These are phyloP conservation scores for Pedicia rivosa DNA, from an alignment of 2,888 invertebrate genomes.

Conservation along the genomic window DNA sequence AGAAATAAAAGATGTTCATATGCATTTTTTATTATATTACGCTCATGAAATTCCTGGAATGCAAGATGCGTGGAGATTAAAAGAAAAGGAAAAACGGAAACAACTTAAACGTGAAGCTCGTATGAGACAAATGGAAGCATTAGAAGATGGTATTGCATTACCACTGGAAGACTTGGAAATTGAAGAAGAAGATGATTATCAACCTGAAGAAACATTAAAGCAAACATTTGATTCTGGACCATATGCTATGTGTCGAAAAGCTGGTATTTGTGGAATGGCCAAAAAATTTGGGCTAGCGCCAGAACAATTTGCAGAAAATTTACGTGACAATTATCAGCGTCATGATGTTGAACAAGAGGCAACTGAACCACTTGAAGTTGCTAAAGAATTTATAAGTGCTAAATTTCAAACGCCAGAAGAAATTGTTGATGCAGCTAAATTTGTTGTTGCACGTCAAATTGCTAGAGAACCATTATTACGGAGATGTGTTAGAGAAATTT, in stretches of 20 bases:
- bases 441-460: slow-evolving; percentile 89
- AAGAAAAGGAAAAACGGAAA: slow-evolving; percentile 47
- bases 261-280: slow-evolving; percentile 70
- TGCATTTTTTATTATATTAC: slow-evolving; percentile 87
- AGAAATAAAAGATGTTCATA: slow-evolving; percentile 83
- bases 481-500: slow-evolving; percentile 68
- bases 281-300: slow-evolving; percentile 86
- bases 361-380: slow-evolving; percentile 66
- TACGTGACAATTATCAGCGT: slow-evolving; percentile 86
- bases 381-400: slow-evolving; percentile 54
- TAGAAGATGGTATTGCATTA: slow-evolving; percentile 17
- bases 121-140: slow-evolving; percentile 15
- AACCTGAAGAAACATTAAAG: slow-evolving; percentile 50
- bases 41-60: slow-evolving; percentile 67
- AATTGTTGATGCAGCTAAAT: slow-evolving; percentile 76
- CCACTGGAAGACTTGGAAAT: slow-evolving; percentile 17
- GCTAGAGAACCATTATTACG: slow-evolving; percentile 82
- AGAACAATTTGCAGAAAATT: slow-evolving; percentile 90
- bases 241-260: slow-evolving; percentile 73
- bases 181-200: slow-evolving; percentile 39
- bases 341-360: slow-evolving; percentile 90
- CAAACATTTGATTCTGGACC: slow-evolving; percentile 78
- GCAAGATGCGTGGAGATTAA: slow-evolving; percentile 55
- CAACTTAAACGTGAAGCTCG: slow-evolving; percentile 28
- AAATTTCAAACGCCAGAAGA: slow-evolving; percentile 61